A percentile compares a stretch with the other conserved stretches of the same genome.
These are phyloP conservation scores for Apotomis capreana DNA, from an alignment of 2,888 invertebrate species.

Conservation along the genomic window DNA sequence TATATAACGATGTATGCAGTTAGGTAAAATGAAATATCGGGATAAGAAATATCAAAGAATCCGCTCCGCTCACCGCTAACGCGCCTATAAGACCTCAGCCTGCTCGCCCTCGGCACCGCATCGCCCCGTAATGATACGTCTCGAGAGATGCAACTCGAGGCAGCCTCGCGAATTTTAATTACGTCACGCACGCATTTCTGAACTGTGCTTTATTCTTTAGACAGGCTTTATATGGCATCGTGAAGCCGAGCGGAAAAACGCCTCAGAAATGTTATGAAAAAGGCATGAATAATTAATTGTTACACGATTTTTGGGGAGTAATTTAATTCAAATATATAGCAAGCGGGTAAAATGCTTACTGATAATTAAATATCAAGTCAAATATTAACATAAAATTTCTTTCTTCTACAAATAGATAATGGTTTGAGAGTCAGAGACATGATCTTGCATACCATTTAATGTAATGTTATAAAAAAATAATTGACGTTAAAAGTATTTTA, in stretches of 20 bases:
- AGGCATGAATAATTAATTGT: conserved; percentile 2
- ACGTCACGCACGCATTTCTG: conserved; percentile 57
- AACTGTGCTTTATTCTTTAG: conserved; percentile 38
- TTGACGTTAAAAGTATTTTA: no score
- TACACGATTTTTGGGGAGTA: not conserved
- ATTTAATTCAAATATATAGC: not conserved
- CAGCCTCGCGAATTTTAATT: conserved; percentile 68
- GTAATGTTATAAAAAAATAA: no score
- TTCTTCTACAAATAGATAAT: no score
- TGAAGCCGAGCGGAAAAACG: conserved; percentile 2
- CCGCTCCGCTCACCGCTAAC: conserved; percentile 39
- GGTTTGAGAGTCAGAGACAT: no score
- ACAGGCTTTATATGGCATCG: conserved; percentile 19
- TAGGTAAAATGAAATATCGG: no score
- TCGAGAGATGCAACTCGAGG: conserved; percentile 71
- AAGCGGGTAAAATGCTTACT: not conserved
- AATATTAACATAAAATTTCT: no score
- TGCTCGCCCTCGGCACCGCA: conserved; percentile 61
- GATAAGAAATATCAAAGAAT: no score
- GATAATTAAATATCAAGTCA: not conserved
- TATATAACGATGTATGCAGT: no score
- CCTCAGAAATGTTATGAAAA: conserved; percentile 1
- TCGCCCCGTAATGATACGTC: conserved; percentile 78
- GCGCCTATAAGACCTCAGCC: conserved; percentile 45
- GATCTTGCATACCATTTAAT: no score